Evolutionary conservation across 2,888 invertebrate genomes (phyloP).

Genomic region (Zele albiditarsus): DNA sequence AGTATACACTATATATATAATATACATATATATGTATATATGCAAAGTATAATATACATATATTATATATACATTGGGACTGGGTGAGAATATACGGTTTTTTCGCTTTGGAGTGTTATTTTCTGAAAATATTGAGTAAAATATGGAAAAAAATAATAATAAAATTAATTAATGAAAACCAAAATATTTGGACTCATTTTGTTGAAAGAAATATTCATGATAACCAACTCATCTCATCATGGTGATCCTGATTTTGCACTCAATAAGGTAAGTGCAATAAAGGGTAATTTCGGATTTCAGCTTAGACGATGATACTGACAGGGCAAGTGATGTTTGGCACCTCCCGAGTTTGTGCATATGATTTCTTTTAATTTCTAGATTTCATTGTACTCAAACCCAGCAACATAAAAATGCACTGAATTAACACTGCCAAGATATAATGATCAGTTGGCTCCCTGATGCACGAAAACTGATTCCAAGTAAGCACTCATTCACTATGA

Average conservation of each 20-base stretch:
- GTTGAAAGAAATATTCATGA: not conserved
- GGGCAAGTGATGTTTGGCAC: too few relatives aligned
- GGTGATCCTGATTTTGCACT: not conserved
- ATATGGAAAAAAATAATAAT: conserved; percentile 71
- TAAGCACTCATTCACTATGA: conserved; percentile 28
- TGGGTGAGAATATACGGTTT: conserved; percentile 73
- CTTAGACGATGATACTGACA: too few relatives aligned
- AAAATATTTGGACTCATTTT: conserved; percentile 14
- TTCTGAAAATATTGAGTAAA: conserved; percentile 74
- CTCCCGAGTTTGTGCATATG: too few relatives aligned
- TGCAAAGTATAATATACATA: conserved; percentile 70
- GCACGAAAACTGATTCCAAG: conserved; percentile 60
- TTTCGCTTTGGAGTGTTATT: conserved; percentile 74
- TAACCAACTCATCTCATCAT: too few relatives aligned
- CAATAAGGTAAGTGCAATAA: not conserved
- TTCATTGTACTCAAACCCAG: too few relatives aligned
- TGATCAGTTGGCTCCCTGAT: conserved; percentile 63
- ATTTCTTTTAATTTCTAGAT: not conserved
- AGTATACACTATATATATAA: conserved; percentile 66
- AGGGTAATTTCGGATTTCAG: too few relatives aligned
- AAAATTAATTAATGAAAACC: conserved; percentile 64
- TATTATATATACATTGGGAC: conserved; percentile 72
- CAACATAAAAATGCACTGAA: not conserved
- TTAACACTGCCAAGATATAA: conserved; percentile 38
- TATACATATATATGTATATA: conserved; percentile 65